Evolutionary conservation across 1,140 invertebrate species (phyloP).

Genomic region (Leptopilina boulardi): DNA sequence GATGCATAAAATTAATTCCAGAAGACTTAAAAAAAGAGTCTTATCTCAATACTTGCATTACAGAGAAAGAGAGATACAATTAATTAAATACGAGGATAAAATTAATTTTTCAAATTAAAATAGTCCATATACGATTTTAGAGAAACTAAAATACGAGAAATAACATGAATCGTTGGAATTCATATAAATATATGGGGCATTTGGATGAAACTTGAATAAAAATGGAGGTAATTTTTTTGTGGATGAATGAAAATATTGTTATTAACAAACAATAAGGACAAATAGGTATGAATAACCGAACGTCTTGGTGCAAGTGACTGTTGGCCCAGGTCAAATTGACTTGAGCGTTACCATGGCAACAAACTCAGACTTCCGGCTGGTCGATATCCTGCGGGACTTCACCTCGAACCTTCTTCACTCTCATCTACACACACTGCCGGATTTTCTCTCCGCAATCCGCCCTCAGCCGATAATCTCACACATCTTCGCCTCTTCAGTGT

Average conservation of each 20-base stretch:
- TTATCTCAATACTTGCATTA: neutral
- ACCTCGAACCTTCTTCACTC: slow-evolving; percentile 37
- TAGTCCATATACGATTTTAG: no score
- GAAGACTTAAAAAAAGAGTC: neutral
- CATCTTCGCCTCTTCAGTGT: slow-evolving; percentile 24
- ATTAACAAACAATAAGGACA: neutral
- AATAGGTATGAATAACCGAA: slow-evolving; percentile 65
- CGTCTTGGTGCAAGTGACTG: slow-evolving; percentile 60
- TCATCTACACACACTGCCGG: slow-evolving; percentile 36
- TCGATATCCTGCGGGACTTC: slow-evolving; percentile 67
- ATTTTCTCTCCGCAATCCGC: slow-evolving; percentile 30
- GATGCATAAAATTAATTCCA: slow-evolving; percentile 4
- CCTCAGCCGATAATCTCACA: slow-evolving; percentile 34
- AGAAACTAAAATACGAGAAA: no score
- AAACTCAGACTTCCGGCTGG: slow-evolving; percentile 72
- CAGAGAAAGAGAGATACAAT: no score
- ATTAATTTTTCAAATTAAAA: no score
- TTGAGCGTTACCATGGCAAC: slow-evolving; percentile 74
- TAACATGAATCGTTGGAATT: no score
- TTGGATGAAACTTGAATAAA: no score
- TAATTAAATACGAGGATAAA: no score
- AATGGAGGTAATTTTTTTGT: no score
- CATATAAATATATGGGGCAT: no score
- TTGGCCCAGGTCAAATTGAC: slow-evolving; percentile 70
- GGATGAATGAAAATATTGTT: neutral